Base-by-base conservation (phyloP, 2,888 invertebrate genomes). In the Escarpia spicata region DNA sequence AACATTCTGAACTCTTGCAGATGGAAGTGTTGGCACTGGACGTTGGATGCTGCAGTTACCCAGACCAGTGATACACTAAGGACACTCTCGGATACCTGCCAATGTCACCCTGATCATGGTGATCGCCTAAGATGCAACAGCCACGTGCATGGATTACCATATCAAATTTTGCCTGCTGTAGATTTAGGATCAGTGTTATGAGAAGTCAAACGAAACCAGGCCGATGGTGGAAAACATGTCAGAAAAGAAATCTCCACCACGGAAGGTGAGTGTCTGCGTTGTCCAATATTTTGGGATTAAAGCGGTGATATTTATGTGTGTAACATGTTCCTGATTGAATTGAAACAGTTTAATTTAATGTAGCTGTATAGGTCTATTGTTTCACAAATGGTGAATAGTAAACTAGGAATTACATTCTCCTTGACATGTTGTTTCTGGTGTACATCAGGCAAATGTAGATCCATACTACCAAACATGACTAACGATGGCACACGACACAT, bases 191-290 rank as follows among this genome's bases (percentile, higher is more conserved):
- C 75, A 75, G 75, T 75, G 75, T 75, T 75, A 75, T 75, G 75
- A 75, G 75, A 75, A 75, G 75, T 75, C 75, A 75, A 75, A 75
- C 75, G 19, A 15, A 75, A 75, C 75, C 75, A 75, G 75, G 6
- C 75, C 75, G 75, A 75, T 75, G 75, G 75, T 75, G 75, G 75
- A 75, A 75, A 75, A 75, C 75, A 75, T 75, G 75, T 75, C 75
- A 75, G 75, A 75, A 75, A 75, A 75, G 75, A 75, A 75, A 75
- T 75, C 75, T 75, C 75, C 75, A 75, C 75, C 75, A 75, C 75
- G 75, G 75, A 75, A 75, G 75, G 75, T 75, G 6, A 3, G 75
- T 26, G 26, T 75, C 26, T 26, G 19, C 26, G 0, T 26, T n/a
- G 75, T 75, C 75, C 19, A 19, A 26, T 75, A 15, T 26, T 75